These are phyloP conservation scores for Lagorchestes hirsutus DNA, from an alignment of 2,797 vertebrate species.

Conservation along the genomic window DNA sequence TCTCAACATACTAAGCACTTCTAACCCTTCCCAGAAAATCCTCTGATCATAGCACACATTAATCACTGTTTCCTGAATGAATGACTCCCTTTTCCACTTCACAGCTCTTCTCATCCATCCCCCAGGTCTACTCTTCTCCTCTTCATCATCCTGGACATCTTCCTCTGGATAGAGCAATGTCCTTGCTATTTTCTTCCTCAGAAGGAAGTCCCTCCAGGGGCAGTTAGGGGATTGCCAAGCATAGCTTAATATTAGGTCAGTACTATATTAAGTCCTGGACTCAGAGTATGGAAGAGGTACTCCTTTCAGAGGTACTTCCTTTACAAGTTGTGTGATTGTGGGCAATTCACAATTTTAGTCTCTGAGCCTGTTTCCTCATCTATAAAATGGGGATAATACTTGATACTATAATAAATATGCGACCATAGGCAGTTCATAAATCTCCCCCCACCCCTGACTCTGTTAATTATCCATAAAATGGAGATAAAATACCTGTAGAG, in stretches of 20 bases:
- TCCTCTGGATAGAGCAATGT: not conserved
- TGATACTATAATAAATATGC: not conserved
- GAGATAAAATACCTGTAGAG: not conserved
- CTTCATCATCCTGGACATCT: not conserved
- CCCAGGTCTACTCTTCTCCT: not conserved
- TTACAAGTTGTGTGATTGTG: not conserved
- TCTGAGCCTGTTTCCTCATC: not conserved
- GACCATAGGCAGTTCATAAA: not conserved
- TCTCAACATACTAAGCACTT: not conserved
- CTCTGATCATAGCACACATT: not conserved
- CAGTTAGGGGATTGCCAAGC: not conserved
- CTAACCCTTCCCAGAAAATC: not conserved
- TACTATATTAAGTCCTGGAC: not conserved
- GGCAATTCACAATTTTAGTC: not conserved
- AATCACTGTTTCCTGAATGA: not conserved
- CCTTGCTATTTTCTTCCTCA: not conserved
- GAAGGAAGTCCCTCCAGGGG: not conserved
- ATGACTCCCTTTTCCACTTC: not conserved
- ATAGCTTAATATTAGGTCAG: not conserved
- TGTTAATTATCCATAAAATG: not conserved
- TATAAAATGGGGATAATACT: not conserved
- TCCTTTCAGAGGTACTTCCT: not conserved
- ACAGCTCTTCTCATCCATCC: not conserved
- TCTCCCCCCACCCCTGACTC: not conserved
- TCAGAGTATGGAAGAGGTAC: not conserved